Evolutionary conservation across 2,113 vertebrate species (phyloP).

Genomic region (Vombatus ursinus): DNA sequence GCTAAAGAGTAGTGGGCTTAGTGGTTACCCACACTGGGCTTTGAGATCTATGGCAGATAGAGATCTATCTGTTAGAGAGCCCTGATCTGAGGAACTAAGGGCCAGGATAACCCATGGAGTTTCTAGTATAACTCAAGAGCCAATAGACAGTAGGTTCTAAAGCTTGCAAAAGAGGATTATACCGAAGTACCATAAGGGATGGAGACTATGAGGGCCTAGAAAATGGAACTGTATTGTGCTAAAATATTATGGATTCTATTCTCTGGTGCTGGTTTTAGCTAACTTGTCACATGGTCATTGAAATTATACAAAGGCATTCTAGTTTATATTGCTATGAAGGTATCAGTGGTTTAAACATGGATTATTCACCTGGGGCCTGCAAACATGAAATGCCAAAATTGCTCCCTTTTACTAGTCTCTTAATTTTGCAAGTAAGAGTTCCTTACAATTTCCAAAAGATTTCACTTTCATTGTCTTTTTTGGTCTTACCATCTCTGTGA

Average conservation of each 20-base stretch:
- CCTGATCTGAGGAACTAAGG: constrained; percentile 5
- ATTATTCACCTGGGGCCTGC: too few relatives aligned
- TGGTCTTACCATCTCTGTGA: not conserved
- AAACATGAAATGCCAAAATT: too few relatives aligned
- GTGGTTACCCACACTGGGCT: not conserved
- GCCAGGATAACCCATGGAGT: not conserved
- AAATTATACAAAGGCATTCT: too few relatives aligned
- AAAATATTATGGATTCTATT: not conserved
- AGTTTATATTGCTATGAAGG: too few relatives aligned
- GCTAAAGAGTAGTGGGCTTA: not conserved
- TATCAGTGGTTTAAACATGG: too few relatives aligned
- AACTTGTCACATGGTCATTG: not conserved
- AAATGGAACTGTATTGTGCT: not conserved
- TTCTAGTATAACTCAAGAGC: not conserved
- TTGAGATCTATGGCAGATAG: not conserved
- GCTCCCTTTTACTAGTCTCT: too few relatives aligned
- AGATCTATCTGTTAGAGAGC: not conserved
- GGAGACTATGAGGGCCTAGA: not conserved
- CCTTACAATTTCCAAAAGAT: too few relatives aligned
- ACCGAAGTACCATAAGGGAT: not conserved
- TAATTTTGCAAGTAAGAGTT: too few relatives aligned
- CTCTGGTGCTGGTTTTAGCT: not conserved
- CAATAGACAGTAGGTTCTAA: not conserved
- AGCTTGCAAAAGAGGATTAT: not conserved
- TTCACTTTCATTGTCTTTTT: too few relatives aligned